A percentile compares a stretch with the other conserved stretches of the same genome.
These are phyloP conservation scores for Thysanoteuthis rhombus DNA, from an alignment of 2,888 invertebrate genomes.

Conservation along the genomic window DNA sequence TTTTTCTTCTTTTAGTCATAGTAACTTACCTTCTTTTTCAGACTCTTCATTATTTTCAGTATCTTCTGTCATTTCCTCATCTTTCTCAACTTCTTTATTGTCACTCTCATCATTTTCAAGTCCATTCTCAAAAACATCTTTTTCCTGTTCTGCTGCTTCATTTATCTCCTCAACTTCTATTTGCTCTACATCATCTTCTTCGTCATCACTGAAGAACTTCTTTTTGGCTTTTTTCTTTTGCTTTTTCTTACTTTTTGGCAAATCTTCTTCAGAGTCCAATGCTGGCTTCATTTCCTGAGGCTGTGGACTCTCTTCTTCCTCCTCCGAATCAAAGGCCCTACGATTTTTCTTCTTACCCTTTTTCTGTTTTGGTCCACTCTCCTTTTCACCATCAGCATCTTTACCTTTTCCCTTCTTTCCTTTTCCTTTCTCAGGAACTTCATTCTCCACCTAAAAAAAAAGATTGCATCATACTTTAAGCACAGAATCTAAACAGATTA, in stretches of 20 bases:
- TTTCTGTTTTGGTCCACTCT: neutral
- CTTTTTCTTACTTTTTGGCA: conserved; percentile 21
- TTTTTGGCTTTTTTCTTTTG: neutral
- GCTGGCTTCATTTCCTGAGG: neutral
- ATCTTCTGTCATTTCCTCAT: conserved; percentile 37
- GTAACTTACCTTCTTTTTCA: no score
- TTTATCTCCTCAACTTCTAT: neutral
- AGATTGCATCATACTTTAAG: neutral
- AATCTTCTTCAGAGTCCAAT: neutral
- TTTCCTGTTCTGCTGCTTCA: conserved; percentile 37
- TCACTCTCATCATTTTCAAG: conserved; percentile 39
- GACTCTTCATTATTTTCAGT: neutral
- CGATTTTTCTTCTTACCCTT: neutral
- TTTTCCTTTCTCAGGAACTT: neutral
- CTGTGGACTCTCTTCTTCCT: neutral
- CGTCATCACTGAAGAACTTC: conserved; percentile 33
- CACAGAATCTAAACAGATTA: neutral
- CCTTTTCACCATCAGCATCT: neutral
- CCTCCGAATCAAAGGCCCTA: neutral
- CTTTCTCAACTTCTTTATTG: conserved; percentile 38
- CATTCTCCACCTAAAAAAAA: conserved; percentile 20
- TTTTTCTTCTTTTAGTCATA: no score
- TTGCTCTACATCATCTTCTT: conserved; percentile 16
- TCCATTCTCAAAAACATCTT: conserved; percentile 38
- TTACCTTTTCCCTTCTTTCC: conserved; percentile 19